A percentile compares a stretch with the other conserved stretches of the same genome.
These are phyloP conservation scores for Spicauda simplicius DNA, from an alignment of 2,888 invertebrate genomes.

Conservation along the genomic window DNA sequence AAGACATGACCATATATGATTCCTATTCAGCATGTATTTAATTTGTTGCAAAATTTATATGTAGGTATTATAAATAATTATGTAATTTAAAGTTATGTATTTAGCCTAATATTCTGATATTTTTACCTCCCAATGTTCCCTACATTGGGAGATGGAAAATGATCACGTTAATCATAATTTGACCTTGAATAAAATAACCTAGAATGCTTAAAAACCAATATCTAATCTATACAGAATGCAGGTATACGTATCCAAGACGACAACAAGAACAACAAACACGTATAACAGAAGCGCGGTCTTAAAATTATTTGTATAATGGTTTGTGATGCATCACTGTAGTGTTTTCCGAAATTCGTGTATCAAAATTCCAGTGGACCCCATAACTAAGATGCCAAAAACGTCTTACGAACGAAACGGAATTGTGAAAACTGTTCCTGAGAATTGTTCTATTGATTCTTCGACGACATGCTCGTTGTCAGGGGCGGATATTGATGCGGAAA, in stretches of 20 bases:
- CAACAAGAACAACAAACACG: constrained; percentile 36
- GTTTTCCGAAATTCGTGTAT: constrained; percentile 89
- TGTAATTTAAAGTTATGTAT: too few species aligned
- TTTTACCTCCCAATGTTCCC: too few species aligned
- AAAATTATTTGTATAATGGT: constrained; percentile 32
- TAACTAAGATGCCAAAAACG: constrained; percentile 89
- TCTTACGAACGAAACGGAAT: constrained; percentile 86
- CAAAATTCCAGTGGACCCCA: constrained; percentile 89
- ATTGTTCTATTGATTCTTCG: constrained; percentile 70
- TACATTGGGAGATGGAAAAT: too few species aligned
- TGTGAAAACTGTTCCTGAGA: constrained; percentile 62
- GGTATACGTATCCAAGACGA: constrained; percentile 38
- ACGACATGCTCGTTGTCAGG: constrained; percentile 59
- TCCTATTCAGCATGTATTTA: too few species aligned
- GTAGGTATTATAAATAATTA: too few species aligned
- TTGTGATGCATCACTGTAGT: constrained; percentile 83
- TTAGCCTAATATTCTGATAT: too few species aligned
- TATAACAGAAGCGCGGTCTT: neutral
- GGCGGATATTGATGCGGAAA: constrained; percentile 78
- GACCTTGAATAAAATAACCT: constrained; percentile 5
- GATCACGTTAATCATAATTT: neutral
- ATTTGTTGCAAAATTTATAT: too few species aligned
- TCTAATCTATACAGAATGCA: neutral
- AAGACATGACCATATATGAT: too few species aligned
- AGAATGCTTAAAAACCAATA: neutral